phyloP scores from a whole-genome alignment of 2,797 vertebrate genomes.

The Epinephelus malabaricus region DNA sequence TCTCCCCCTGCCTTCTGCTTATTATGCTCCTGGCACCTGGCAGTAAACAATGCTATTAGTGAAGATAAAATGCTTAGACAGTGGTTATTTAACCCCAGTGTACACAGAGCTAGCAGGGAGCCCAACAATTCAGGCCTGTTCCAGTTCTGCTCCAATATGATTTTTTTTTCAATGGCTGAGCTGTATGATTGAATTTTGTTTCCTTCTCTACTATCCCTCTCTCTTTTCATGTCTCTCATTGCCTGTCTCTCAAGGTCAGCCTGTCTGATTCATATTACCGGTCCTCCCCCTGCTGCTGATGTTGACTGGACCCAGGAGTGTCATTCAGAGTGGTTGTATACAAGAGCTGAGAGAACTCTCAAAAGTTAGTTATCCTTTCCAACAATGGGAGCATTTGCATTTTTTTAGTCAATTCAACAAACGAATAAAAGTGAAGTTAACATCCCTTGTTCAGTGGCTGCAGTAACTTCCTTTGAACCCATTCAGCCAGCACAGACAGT shows the following conservation, averaged over 20 bases:
- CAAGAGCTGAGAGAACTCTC: not conserved
- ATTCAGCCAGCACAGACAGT: not conserved
- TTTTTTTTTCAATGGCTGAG: constrained; percentile 35
- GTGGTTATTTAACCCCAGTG: constrained; percentile 53
- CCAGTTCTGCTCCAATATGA: constrained; percentile 31
- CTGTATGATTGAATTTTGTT: constrained; percentile 34
- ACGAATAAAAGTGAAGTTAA: not conserved
- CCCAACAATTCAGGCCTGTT: constrained; percentile 30
- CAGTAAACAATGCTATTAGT: constrained; percentile 61
- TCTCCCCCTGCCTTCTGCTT: constrained; percentile 39
- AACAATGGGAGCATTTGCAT: not conserved
- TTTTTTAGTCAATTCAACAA: not conserved
- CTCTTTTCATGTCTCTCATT: not conserved
- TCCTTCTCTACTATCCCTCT: not conserved
- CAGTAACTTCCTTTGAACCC: not conserved
- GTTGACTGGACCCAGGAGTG: constrained; percentile 34
- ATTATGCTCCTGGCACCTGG: constrained; percentile 47
- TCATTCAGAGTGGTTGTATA: constrained; percentile 6
- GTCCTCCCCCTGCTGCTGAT: constrained; percentile 27
- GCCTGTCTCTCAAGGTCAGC: constrained; percentile 65
- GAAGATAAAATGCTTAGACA: constrained; percentile 50
- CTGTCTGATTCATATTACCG: constrained; percentile 53
- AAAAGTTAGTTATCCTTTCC: not conserved
- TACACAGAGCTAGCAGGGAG: constrained; percentile 20
- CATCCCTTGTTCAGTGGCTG: not conserved